Evolutionary conservation across 2,888 invertebrate genomes (phyloP).

Genomic region (Endomychus coccineus): DNA sequence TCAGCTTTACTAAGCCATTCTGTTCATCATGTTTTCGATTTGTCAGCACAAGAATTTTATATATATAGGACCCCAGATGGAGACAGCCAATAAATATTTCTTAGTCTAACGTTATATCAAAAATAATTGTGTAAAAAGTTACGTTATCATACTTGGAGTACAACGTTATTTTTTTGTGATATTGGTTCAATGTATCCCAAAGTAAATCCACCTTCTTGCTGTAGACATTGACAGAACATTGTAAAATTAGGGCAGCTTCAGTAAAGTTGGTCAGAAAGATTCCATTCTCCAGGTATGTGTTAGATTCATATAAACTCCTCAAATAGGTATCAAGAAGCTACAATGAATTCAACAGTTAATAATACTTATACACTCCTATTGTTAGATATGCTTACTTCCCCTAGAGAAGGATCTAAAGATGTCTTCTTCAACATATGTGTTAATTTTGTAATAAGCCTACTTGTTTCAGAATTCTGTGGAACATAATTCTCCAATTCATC

Average conservation of each 20-base stretch:
- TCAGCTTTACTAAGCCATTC: no score
- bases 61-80: no score
- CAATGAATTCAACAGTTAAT: slow-evolving; percentile 13
- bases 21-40: no score
- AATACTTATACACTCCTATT: background rate
- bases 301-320: slow-evolving; percentile 44
- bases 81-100: no score
- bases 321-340: slow-evolving; percentile 54
- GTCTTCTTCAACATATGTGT: slow-evolving; percentile 35
- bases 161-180: no score
- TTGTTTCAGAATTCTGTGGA: slow-evolving; percentile 45
- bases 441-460: slow-evolving; percentile 30
- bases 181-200: slow-evolving; percentile 34
- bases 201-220: slow-evolving; percentile 61
- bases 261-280: slow-evolving; percentile 58
- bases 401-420: slow-evolving; percentile 32
- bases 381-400: slow-evolving; percentile 26
- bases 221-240: slow-evolving; percentile 65
- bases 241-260: slow-evolving; percentile 69
- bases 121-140: no score
- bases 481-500: slow-evolving; percentile 8
- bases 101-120: no score
- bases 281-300: slow-evolving; percentile 43
- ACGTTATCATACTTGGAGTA: no score
- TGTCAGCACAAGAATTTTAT: no score